Base-by-base conservation (phyloP, 2,888 invertebrate genomes). In the Polydrusus pterygomalis region DNA sequence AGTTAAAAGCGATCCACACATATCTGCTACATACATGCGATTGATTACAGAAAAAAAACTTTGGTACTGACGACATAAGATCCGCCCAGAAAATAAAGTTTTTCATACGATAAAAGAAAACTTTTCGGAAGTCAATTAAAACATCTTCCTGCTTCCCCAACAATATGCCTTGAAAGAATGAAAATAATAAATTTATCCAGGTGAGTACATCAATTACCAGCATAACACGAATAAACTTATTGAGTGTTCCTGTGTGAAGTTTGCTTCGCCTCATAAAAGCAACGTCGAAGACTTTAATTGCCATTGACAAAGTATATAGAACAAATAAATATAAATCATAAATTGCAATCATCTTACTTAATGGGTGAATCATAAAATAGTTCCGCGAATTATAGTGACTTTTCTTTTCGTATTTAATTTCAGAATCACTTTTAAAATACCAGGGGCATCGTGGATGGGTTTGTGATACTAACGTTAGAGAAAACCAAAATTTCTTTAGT, bases 351-450 rank as follows among this genome's bases (percentile, higher is more conserved):
- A 76, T 15, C 5, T 34, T 68, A 43, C 76, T 76, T 17, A 76
- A n/a, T 11, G 76, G 76, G 58, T 76, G 76, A 6, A 76, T 49
- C n/a, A 65, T 69, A 20, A 73, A 76, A 38, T 43, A 68, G 40
- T 69, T 60, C 13, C 10, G 2, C 5, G 70, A 71, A 43, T 63
- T n/a, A 9, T 75, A 77, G 11, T 79, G 80, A 13, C 77, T 64
- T 54, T 69, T 70, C 40, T 69, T 70, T 18, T 76, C 70, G 5
- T 70, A 56, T 13, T 40, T 18, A n/a, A 80, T 65, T 43, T 75
- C 65, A n/a, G 40, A 65, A n/a, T 74, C 73, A 56, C 77, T 80
- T 45, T 76, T 60, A 49, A 78, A 73, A 34, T 75, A 65, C 15
- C 18, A 13, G 3, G 34, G 9, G 18, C 68, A 68, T 20, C 63